These are phyloP conservation scores for Heterotis niloticus DNA, from an alignment of 2,113 vertebrate genomes.

Conservation along the genomic window DNA sequence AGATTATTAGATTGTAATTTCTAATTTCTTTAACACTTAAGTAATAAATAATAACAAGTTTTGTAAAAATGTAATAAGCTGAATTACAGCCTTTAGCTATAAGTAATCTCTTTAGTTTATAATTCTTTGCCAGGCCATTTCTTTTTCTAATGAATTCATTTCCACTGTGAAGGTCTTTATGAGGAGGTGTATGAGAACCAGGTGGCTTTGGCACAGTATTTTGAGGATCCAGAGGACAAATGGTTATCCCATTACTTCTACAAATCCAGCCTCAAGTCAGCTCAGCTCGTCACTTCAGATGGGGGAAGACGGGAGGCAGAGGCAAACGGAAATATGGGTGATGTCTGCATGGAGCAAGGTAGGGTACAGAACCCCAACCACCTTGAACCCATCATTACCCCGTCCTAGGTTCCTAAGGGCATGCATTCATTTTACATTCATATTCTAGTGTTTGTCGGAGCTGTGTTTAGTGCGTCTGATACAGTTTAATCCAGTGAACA, in stretches of 20 bases:
- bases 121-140: no score
- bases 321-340: slow-evolving; percentile 62
- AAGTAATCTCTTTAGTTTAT: no score
- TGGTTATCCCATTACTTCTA: slow-evolving; percentile 76
- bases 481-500: background rate
- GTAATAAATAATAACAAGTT: no score
- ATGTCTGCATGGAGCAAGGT: slow-evolving; percentile 69
- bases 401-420: no score
- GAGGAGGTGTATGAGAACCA: slow-evolving; percentile 69
- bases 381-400: no score
- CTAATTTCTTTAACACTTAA: no score
- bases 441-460: background rate
- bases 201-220: slow-evolving; percentile 67
- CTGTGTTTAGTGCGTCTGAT: no score
- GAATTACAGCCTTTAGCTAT: no score
- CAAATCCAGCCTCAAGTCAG: slow-evolving; percentile 62
- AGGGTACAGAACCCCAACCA: slow-evolving; percentile 24
- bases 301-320: slow-evolving; percentile 69
- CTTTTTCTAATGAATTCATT: background rate
- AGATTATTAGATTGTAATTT: no score
- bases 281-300: slow-evolving; percentile 60
- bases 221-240: slow-evolving; percentile 66
- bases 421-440: background rate
- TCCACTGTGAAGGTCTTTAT: slow-evolving; percentile 54
- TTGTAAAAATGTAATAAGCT: no score